These are phyloP conservation scores for Siniperca chuatsi DNA, from an alignment of 2,113 vertebrate genomes.

Conservation along the genomic window DNA sequence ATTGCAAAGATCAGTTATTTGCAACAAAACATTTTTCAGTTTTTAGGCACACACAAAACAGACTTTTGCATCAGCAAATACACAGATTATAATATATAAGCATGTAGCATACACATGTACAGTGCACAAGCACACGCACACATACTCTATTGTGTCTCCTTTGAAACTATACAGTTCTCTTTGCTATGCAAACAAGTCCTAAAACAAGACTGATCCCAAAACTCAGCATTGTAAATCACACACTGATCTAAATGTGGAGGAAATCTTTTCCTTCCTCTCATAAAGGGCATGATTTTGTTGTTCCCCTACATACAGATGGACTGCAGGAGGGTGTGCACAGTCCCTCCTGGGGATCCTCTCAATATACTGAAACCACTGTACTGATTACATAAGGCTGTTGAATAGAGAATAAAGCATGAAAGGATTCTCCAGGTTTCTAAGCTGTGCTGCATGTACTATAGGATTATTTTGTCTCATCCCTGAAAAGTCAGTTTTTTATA, in stretches of 20 bases:
- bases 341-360: slow-evolving; percentile 1
- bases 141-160: neutral
- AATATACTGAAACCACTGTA: neutral
- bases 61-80: neutral
- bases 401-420: slow-evolving; percentile 13
- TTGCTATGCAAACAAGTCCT: neutral
- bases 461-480: neutral
- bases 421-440: neutral
- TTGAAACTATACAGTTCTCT: neutral
- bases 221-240: neutral
- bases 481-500: neutral
- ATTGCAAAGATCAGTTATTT: neutral
- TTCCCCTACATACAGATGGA: neutral
- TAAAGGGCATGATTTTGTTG: slow-evolving; percentile 11
- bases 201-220: neutral
- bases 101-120: neutral
- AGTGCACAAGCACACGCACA: neutral
- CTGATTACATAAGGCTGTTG: slow-evolving; percentile 6
- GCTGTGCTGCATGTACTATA: neutral
- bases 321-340: neutral
- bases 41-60: neutral
- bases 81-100: neutral
- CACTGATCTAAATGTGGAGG: neutral
- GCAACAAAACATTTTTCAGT: neutral
- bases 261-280: neutral